Evolutionary conservation across 1,140 invertebrate genomes (phyloP).

Genomic region (Papilio machaon): DNA sequence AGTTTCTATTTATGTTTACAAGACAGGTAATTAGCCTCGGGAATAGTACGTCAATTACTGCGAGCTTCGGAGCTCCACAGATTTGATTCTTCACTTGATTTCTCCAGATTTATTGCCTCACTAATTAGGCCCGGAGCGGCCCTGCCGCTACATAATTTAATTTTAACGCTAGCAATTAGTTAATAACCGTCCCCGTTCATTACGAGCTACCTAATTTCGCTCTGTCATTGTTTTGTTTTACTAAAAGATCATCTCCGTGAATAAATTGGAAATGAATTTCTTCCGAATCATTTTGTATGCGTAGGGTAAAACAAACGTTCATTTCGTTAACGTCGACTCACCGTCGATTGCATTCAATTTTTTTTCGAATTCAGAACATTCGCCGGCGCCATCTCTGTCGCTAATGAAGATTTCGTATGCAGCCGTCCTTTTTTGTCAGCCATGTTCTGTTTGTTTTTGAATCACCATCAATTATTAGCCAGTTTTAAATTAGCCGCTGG

Average conservation of each 20-base stretch:
- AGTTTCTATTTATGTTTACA: constrained; percentile 5
- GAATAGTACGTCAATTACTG: constrained; percentile 36
- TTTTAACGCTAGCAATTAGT: constrained; percentile 74
- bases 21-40: background rate
- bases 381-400: constrained; percentile 61
- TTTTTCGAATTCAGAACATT: constrained; percentile 69
- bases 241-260: constrained; percentile 58
- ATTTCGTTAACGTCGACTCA: constrained; percentile 53
- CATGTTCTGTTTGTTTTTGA: constrained; percentile 79
- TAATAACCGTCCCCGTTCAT: constrained; percentile 69
- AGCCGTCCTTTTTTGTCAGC: constrained; percentile 75
- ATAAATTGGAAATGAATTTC: constrained; percentile 69
- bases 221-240: constrained; percentile 64
- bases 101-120: constrained; percentile 68
- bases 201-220: constrained; percentile 59
- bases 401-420: constrained; percentile 73
- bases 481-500: constrained; percentile 77
- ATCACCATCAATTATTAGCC: constrained; percentile 78
- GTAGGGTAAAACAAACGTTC: constrained; percentile 55
- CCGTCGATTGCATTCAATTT: constrained; percentile 57
- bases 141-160: constrained; percentile 67
- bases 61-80: constrained; percentile 32
- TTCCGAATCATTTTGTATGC: constrained; percentile 54
- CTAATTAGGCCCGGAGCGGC: constrained; percentile 66
- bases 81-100: constrained; percentile 69